Conservation (phyloP, 2,797 vertebrate genomes). For the Microctenopoma lineatum region DNA sequence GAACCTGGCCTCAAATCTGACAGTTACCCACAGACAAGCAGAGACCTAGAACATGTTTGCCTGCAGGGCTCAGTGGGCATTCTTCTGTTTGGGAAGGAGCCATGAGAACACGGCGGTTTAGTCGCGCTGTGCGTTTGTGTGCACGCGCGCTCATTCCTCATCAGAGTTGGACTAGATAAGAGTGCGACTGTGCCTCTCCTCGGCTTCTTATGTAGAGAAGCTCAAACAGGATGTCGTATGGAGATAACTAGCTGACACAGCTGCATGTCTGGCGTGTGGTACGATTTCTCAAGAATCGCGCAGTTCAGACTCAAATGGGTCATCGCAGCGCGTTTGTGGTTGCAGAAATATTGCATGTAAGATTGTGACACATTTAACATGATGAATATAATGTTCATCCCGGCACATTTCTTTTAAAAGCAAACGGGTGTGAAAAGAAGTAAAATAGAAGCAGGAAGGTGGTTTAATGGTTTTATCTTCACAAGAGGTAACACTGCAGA, state of each 20-base stretch:
- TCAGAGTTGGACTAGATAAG: background rate
- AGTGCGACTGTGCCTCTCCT: background rate
- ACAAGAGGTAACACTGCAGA: conserved; percentile 86
- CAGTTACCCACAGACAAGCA: conserved; percentile 44
- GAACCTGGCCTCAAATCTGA: background rate
- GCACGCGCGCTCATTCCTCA: background rate
- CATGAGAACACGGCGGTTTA: background rate
- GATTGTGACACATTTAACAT: conserved; percentile 26
- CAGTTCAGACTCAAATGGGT: conserved; percentile 58
- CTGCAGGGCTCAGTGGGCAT: conserved; percentile 14
- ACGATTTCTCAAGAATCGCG: conserved; percentile 48
- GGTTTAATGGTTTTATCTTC: conserved; percentile 85
- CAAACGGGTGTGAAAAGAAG: conserved; percentile 15
- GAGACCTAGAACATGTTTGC: conserved; percentile 35
- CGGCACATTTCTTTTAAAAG: background rate
- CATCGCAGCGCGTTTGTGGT: conserved; percentile 50
- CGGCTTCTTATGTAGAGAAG: conserved; percentile 4
- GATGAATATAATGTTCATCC: background rate
- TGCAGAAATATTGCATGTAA: conserved; percentile 15
- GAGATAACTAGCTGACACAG: conserved; percentile 62
- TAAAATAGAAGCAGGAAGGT: conserved; percentile 6
- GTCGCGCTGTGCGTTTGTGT: background rate
- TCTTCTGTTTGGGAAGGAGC: conserved; percentile 1
- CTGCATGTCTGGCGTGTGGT: conserved; percentile 26
- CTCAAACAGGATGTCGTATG: conserved; percentile 65